These are phyloP conservation scores for Hippasteria phrygiana DNA, from an alignment of 53 echinoderm and acorn worm genomes.

Conservation along the genomic window DNA sequence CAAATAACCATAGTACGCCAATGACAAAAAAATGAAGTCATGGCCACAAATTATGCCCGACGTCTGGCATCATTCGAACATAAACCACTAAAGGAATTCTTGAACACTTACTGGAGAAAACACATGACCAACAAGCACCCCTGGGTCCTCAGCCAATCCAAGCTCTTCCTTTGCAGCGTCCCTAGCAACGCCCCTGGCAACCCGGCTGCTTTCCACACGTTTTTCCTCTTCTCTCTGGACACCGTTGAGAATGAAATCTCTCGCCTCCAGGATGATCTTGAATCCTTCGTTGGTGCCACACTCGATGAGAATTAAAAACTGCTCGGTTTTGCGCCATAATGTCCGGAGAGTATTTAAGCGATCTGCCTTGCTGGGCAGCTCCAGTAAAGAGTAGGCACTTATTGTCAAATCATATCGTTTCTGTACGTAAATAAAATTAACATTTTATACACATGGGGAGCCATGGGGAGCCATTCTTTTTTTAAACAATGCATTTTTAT, in stretches of 20 bases:
- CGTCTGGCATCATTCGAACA: too few species aligned
- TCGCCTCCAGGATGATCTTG: slow-evolving; percentile 79
- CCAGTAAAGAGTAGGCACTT: slow-evolving; percentile 83
- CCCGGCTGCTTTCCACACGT: background rate
- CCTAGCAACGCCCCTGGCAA: background rate
- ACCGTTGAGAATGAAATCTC: slow-evolving; percentile 76
- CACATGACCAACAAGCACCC: slow-evolving; percentile 70
- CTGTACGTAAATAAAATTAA: slow-evolving; percentile 57
- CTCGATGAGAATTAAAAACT: slow-evolving; percentile 88
- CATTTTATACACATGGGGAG: too few species aligned
- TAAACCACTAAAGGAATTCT: background rate
- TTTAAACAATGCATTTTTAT: too few species aligned
- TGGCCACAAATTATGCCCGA: background rate
- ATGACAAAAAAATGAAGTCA: too few species aligned
- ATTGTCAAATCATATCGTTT: slow-evolving; percentile 79
- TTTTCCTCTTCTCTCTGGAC: slow-evolving; percentile 25
- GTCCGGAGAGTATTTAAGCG: slow-evolving; percentile 77
- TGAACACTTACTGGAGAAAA: slow-evolving; percentile 91
- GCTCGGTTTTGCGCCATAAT: slow-evolving; percentile 84
- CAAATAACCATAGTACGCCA: too few species aligned
- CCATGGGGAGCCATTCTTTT: too few species aligned
- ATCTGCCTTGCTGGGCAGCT: slow-evolving; percentile 78
- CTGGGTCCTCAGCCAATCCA: background rate
- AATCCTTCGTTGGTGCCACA: slow-evolving; percentile 91
- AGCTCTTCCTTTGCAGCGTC: background rate